Conservation (phyloP, 2,797 vertebrate species). For the Synanceia verrucosa region DNA sequence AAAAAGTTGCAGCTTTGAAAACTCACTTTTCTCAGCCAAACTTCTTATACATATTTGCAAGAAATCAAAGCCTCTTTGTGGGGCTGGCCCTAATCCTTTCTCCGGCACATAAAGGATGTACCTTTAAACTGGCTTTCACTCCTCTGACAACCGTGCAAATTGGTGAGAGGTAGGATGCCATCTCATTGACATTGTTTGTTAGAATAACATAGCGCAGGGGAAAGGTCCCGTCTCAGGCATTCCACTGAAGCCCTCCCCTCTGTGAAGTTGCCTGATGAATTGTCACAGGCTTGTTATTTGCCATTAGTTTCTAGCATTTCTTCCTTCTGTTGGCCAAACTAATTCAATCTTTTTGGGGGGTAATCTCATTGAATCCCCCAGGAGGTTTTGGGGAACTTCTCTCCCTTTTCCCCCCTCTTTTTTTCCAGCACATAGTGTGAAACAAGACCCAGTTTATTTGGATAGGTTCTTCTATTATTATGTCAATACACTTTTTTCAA, state of each 20-base stretch:
- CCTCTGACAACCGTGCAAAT: conserved; percentile 88
- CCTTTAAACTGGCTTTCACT: conserved; percentile 89
- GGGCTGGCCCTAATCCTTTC: conserved; percentile 85
- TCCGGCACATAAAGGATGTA: conserved; percentile 88
- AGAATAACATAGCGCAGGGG: conserved; percentile 83
- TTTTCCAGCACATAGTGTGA: conserved; percentile 31
- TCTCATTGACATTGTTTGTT: conserved; percentile 87
- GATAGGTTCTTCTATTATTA: conserved; percentile 26
- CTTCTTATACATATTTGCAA: conserved; percentile 84
- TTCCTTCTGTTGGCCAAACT: conserved; percentile 78
- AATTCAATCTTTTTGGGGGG: conserved; percentile 81
- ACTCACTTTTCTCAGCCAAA: conserved; percentile 82
- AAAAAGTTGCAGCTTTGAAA: conserved; percentile 83
- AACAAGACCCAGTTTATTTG: conserved; percentile 75
- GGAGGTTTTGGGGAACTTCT: conserved; percentile 64
- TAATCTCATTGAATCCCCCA: conserved; percentile 76
- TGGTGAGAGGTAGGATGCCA: conserved; percentile 87
- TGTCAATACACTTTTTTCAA: neutral
- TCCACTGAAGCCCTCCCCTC: conserved; percentile 79
- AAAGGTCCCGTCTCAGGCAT: conserved; percentile 82
- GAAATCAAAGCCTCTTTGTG: conserved; percentile 88
- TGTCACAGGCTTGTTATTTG: conserved; percentile 87
- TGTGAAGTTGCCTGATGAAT: conserved; percentile 82
- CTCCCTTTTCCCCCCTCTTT: conserved; percentile 9
- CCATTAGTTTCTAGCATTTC: conserved; percentile 82